A percentile compares a stretch with the other conserved stretches of the same genome.
Conservation (phyloP, 2,888 invertebrate genomes). For the Slavum lentiscoides region DNA sequence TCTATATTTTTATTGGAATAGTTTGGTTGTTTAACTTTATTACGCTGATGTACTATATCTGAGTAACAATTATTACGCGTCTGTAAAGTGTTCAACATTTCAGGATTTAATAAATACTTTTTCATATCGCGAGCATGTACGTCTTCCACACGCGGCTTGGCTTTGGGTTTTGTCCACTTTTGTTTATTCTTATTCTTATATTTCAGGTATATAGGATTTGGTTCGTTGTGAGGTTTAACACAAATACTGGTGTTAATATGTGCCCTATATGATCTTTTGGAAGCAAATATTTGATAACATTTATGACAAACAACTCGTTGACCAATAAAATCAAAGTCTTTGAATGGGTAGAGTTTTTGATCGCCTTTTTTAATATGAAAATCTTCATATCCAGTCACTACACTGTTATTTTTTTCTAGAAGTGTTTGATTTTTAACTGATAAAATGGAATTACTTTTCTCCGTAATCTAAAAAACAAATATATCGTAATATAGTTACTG, state of each 20-base stretch:
- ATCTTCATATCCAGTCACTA: constrained; percentile 44
- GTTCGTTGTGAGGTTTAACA: constrained; percentile 17
- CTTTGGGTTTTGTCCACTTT: constrained; percentile 16
- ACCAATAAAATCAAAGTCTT: constrained; percentile 48
- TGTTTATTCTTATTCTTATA: constrained; percentile 32
- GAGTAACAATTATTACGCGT: constrained; percentile 46
- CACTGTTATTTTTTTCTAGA: constrained; percentile 23
- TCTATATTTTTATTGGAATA: background rate
- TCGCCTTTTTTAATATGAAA: constrained; percentile 29
- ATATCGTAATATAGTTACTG: too few relatives aligned
- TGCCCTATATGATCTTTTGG: constrained; percentile 33
- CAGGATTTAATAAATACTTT: constrained; percentile 46
- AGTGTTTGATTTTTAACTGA: background rate
- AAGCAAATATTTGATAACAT: constrained; percentile 39
- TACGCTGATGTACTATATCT: constrained; percentile 16
- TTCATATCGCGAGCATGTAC: constrained; percentile 24
- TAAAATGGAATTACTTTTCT: background rate
- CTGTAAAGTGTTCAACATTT: constrained; percentile 47
- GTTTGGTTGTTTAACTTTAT: constrained; percentile 22
- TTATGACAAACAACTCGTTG: constrained; percentile 46
- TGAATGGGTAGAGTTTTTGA: constrained; percentile 21
- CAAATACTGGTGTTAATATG: constrained; percentile 38
- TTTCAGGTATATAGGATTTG: constrained; percentile 27
- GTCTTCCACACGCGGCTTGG: background rate
- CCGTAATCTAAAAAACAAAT: constrained; percentile 10